Percentiles rank a stretch among this genome's conserved stretches.
phyloP scores from a whole-genome alignment of 2,113 vertebrate species.

The Antechinus stuartii region DNA sequence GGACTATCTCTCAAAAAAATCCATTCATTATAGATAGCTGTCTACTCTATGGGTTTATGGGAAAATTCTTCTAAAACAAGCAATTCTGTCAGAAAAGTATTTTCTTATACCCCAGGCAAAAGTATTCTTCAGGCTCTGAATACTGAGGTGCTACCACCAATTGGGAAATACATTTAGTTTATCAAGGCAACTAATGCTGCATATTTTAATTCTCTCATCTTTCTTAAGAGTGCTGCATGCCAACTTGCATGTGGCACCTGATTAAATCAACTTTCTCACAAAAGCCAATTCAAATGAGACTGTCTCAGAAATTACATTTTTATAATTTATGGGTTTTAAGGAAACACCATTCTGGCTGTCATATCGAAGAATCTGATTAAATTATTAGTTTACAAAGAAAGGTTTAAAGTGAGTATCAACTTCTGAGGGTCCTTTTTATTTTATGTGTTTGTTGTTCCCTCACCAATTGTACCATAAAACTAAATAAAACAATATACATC shows the following conservation, averaged over 20 bases:
- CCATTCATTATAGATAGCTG: not conserved
- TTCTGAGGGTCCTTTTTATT: not conserved
- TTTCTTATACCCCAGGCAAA: not conserved
- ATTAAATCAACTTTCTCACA: constrained; percentile 58
- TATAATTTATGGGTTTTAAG: constrained; percentile 73
- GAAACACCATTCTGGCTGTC: constrained; percentile 59
- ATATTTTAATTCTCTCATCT: constrained; percentile 53
- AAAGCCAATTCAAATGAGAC: constrained; percentile 59
- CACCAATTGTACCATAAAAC: constrained; percentile 5
- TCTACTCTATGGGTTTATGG: not conserved
- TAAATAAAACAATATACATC: constrained; percentile 54
- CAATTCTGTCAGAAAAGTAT: not conserved
- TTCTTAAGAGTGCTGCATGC: constrained; percentile 19
- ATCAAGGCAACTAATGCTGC: constrained; percentile 49
- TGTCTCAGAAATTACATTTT: constrained; percentile 72
- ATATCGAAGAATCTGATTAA: constrained; percentile 67
- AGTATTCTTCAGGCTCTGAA: not conserved
- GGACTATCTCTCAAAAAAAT: not conserved
- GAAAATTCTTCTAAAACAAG: not conserved
- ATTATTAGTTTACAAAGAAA: constrained; percentile 60
- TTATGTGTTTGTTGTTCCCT: constrained; percentile 11
- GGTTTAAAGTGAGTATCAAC: constrained; percentile 32
- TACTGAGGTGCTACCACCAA: constrained; percentile 21
- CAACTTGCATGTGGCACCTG: constrained; percentile 17
- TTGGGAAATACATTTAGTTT: constrained; percentile 54